Evolutionary conservation across 2,113 vertebrate species (phyloP).

Genomic region (Alethe diademata): DNA sequence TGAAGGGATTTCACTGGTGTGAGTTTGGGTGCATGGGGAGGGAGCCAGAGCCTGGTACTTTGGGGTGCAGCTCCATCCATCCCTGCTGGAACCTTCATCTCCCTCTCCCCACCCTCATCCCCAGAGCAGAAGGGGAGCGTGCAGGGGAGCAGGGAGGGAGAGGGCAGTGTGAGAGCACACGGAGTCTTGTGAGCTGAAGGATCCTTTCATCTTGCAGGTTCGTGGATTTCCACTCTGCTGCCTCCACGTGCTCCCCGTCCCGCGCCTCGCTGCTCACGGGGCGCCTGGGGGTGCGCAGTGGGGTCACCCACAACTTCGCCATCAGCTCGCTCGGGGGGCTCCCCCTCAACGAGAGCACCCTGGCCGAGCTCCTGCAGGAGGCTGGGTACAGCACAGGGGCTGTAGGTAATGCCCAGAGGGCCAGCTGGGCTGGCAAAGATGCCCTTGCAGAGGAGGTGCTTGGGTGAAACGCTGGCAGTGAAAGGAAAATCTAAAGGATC

Average conservation of each 20-base stretch:
- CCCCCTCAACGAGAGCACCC: slow-evolving; percentile 88
- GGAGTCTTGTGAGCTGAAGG: fast-evolving
- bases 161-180: fast-evolving
- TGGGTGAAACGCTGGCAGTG: fast-evolving
- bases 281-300: slow-evolving; percentile 87
- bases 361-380: slow-evolving; percentile 82
- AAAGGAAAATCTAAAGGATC: neutral
- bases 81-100: neutral
- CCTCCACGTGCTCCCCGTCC: slow-evolving; percentile 94
- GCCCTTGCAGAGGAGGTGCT: neutral
- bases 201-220: slow-evolving; percentile 70
- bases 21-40: neutral
- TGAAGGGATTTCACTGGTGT: fast-evolving
- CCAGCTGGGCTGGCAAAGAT: fast-evolving
- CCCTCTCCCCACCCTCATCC: neutral
- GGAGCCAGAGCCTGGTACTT: neutral
- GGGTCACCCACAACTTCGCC: slow-evolving; percentile 93
- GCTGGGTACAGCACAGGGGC: slow-evolving; percentile 88
- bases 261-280: slow-evolving; percentile 91
- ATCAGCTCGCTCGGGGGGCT: slow-evolving; percentile 84
- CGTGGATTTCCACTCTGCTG: slow-evolving; percentile 91
- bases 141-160: neutral
- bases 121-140: fast-evolving
- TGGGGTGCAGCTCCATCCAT: neutral
- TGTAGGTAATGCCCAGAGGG: slow-evolving; percentile 71